Base-by-base conservation (phyloP, 2,113 vertebrate genomes). In the Chionomys nivalis region DNA sequence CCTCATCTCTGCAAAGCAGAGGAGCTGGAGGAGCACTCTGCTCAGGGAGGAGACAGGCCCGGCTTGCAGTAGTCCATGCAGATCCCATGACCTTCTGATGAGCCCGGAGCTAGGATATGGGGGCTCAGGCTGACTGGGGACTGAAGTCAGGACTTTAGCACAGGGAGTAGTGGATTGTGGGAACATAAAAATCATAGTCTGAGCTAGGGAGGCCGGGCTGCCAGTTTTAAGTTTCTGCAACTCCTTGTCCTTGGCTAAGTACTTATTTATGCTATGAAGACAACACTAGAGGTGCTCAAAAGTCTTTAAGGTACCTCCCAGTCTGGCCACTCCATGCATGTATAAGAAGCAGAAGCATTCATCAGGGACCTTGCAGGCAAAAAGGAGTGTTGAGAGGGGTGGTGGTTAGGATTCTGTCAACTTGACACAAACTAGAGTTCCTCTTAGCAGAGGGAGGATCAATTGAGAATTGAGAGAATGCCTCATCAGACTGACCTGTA, bases 241-340 rank as follows among this genome's bases (percentile, higher is more conserved):
- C 11, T 65, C 77, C n/a, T 1, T 36, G 89, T 13, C n/a, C 47
- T 96, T 75, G 83, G 2, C 6, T 17, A 47, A 97, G 61, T 97
- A 91, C 52, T 47, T 88, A 6, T 73, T 44, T 83, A 1, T 42
- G 9, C 28, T 79, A 26, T 90, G 63, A 89, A 83, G 61, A 10
- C 66, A 23, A 44, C 49, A 12, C 58, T 85, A 13, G 63, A 21
- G 33, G 12, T 89, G n/a, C 44, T 26, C 81, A 70, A 21, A 42
- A 47, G 68, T 76, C 26, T 79, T 28, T 0, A 3, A 75, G 47
- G 44, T 88, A 65, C 65, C 26, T 66, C 49, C 19, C 31, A 85
- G 36, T 7, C 77, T 81, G 31, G 26, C 49, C 42, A 86, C 65
- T 96, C 3, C 0, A 2, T 36, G 61, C 17, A 24, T 58, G n/a